These are phyloP conservation scores for Wasmannia auropunctata DNA, from an alignment of 1,140 invertebrate genomes.

Conservation along the genomic window DNA sequence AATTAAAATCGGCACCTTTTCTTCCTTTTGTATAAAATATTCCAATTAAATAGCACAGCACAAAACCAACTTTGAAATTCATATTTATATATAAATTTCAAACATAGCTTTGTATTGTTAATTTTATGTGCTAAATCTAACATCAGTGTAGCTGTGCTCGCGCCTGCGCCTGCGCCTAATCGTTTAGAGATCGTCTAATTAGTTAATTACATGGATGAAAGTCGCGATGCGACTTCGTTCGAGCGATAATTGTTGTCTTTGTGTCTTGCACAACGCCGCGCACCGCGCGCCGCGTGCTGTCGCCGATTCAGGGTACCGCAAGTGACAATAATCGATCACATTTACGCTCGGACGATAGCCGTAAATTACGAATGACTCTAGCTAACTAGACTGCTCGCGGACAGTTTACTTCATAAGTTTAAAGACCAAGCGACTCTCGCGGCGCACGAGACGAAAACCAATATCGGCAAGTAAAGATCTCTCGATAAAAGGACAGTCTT, in stretches of 20 bases:
- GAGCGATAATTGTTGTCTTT: neutral
- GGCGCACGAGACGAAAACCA: constrained; percentile 66
- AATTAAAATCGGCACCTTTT: neutral
- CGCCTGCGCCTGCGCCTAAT: neutral
- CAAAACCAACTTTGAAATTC: neutral
- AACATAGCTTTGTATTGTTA: constrained; percentile 8
- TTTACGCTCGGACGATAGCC: constrained; percentile 5
- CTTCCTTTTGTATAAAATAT: constrained; percentile 42
- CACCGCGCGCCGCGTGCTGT: too few relatives aligned
- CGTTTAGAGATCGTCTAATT: constrained; percentile 46
- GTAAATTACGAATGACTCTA: constrained; percentile 30
- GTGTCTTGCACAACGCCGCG: neutral
- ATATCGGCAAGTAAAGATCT: constrained; percentile 59
- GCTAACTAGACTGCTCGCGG: constrained; percentile 14
- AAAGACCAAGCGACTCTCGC: constrained; percentile 26
- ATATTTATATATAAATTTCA: neutral
- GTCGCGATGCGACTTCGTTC: constrained; percentile 1
- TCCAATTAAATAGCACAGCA: constrained; percentile 3
- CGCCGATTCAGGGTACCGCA: neutral
- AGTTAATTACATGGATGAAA: constrained; percentile 29
- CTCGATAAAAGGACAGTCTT: constrained; percentile 7
- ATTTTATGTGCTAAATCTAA: constrained; percentile 1
- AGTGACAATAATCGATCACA: constrained; percentile 7
- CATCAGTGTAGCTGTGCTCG: neutral
- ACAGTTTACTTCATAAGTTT: neutral